phyloP scores from a whole-genome alignment of 2,797 vertebrate genomes.

The Lithobates pipiens region DNA sequence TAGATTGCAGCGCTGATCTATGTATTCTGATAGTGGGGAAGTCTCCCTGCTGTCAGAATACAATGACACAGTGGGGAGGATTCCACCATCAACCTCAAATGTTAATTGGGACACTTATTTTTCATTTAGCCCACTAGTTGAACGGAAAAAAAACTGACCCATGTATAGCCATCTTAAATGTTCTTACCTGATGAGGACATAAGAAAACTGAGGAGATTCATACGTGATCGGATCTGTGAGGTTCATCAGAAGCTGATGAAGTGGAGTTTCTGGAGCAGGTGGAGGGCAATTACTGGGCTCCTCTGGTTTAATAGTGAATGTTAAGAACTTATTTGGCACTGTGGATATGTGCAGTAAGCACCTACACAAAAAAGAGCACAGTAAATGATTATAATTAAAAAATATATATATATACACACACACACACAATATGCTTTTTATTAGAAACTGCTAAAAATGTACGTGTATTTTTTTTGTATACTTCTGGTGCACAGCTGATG shows the following conservation, averaged over 20 bases:
- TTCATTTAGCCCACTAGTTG: too few relatives aligned
- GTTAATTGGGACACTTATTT: too few relatives aligned
- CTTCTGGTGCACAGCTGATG: too few relatives aligned
- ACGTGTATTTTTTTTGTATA: too few relatives aligned
- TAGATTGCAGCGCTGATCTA: too few relatives aligned
- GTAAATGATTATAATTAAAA: neutral
- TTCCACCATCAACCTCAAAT: too few relatives aligned
- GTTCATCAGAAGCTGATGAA: slow-evolving; percentile 1
- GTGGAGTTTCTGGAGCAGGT: neutral
- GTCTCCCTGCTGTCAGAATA: too few relatives aligned
- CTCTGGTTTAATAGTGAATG: slow-evolving; percentile 7
- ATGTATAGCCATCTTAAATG: too few relatives aligned
- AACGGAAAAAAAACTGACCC: too few relatives aligned
- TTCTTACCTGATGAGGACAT: slow-evolving; percentile 43
- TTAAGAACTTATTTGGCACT: neutral
- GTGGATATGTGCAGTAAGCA: slow-evolving; percentile 21
- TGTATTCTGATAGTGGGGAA: too few relatives aligned
- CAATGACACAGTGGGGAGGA: too few relatives aligned
- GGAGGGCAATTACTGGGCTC: slow-evolving; percentile 17
- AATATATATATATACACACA: too few relatives aligned
- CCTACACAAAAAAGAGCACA: slow-evolving; percentile 2
- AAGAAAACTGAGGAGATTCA: slow-evolving; percentile 47
- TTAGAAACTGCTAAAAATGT: neutral
- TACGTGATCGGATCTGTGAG: slow-evolving; percentile 27
- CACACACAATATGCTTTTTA: neutral